Evolutionary conservation across 2,888 invertebrate genomes (phyloP).

Genomic region (Scaptomyza polygonia): DNA sequence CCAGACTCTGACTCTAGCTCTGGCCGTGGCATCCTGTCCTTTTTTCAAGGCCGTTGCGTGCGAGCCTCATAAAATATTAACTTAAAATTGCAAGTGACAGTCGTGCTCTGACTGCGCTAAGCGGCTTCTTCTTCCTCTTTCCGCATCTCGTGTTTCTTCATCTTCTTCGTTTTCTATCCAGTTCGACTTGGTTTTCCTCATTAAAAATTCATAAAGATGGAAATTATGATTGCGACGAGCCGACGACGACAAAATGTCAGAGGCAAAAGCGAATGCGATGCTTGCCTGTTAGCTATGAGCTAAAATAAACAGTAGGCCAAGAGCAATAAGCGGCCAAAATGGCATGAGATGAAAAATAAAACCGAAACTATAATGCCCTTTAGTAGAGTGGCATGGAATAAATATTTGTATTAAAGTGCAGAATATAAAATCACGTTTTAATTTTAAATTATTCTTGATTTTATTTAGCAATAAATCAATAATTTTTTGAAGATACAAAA

Average conservation of each 20-base stretch:
- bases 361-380: constrained; percentile 22
- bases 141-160: constrained; percentile 1
- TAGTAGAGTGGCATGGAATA: neutral
- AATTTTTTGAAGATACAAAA: no score
- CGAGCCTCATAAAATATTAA: constrained; percentile 70
- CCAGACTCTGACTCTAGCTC: constrained; percentile 15
- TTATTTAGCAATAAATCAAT: no score
- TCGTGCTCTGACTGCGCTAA: constrained; percentile 34
- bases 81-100: constrained; percentile 72
- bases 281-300: constrained; percentile 18
- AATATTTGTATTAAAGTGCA: no score
- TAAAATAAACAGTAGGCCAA: constrained; percentile 11
- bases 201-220: constrained; percentile 80
- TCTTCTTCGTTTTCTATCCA: constrained; percentile 12
- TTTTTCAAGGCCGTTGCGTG: constrained; percentile 60
- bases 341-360: neutral
- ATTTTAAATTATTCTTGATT: no score
- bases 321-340: neutral
- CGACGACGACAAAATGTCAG: constrained; percentile 75
- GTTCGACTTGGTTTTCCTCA: constrained; percentile 66
- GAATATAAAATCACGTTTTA: no score
- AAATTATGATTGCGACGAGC: constrained; percentile 80
- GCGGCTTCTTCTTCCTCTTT: constrained; percentile 24
- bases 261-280: constrained; percentile 38
- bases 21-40: constrained; percentile 37